Base-by-base conservation (phyloP, 2,797 vertebrate genomes). In the Notolepis coatsorum region DNA sequence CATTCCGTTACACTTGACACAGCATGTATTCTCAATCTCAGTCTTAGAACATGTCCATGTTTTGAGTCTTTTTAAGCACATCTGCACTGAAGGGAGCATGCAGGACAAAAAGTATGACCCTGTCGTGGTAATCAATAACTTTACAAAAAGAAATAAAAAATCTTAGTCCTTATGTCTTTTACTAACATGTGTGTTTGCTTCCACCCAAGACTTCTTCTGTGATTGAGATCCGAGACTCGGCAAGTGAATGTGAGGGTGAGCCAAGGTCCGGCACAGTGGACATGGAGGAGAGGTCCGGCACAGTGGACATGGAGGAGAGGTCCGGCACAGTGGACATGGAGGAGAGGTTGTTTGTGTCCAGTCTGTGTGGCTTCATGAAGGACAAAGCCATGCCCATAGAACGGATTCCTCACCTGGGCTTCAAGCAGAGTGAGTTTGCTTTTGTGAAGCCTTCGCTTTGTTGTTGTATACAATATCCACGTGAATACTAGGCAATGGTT, bases 371-470 rank as follows among this genome's bases (percentile, higher is more conserved):
- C 58, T 97, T 97, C 72, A 99, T 99, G 97, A 96, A 96, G 90
- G 93, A 95, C 8, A 91, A 94, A 49, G 93, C 78, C 53, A 95
- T 95, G 0, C 95, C 97, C n/a, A 99, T 98, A 45, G 96, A 99
- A 81, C 93, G 96, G 85, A 96, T 99, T 69, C 97, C 97, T 48
- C 96, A 98, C 75, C 92, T 98, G 0, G 97, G 97, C 85, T 98
- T 99, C 87, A 99, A 98, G 81, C 97, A 98, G 89, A 97, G 97
- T 99, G 86, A 55, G 95, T 89, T 20, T 2, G 10, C 0, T 0
- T 28, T 58, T 9, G 18, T 25, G 13, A 35, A 35, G 13, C 13
- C 7, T 12, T 8, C 31, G n/a, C 5, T 35, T 2, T 35, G 13
- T 8, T 12, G 5, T 35, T 35, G 7, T 35, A 5, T 25, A 18